These are phyloP conservation scores for Chrysolina americana DNA, from an alignment of 2,888 invertebrate genomes.

Conservation along the genomic window DNA sequence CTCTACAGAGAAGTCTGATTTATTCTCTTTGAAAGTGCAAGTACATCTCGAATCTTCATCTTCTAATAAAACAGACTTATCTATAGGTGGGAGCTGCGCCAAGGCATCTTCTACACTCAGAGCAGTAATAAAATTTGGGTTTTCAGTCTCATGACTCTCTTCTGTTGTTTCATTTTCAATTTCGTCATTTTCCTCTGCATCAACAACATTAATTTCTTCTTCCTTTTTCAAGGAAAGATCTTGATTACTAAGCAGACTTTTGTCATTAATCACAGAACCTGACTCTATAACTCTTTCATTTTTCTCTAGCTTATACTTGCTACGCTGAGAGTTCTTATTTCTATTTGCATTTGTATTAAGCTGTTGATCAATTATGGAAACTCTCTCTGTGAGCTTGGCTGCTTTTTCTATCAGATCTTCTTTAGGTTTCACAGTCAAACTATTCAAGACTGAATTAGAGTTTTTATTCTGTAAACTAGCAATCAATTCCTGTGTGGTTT, in stretches of 20 bases:
- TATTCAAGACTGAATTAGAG: constrained; percentile 49
- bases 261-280: constrained; percentile 65
- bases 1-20: constrained; percentile 61
- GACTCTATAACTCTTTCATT: constrained; percentile 63
- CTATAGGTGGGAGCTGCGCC: constrained; percentile 78
- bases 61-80: constrained; percentile 65
- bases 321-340: constrained; percentile 63
- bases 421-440: constrained; percentile 55
- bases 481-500: constrained; percentile 86
- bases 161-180: constrained; percentile 42
- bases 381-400: constrained; percentile 67
- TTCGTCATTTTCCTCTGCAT: constrained; percentile 51
- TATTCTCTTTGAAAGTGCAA: constrained; percentile 62
- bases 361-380: constrained; percentile 68
- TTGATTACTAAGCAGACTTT: constrained; percentile 51
- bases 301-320: constrained; percentile 52
- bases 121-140: constrained; percentile 55
- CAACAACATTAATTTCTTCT: constrained; percentile 57
- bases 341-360: constrained; percentile 65
- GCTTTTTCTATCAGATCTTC: constrained; percentile 68
- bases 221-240: constrained; percentile 50
- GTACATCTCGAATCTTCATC: constrained; percentile 58
- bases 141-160: constrained; percentile 58
- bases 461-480: constrained; percentile 78
- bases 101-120: constrained; percentile 76